A percentile compares a stretch with the other conserved stretches of the same genome.
phyloP scores from a whole-genome alignment of 2,113 vertebrate species.

The Cochlearius cochlearius region DNA sequence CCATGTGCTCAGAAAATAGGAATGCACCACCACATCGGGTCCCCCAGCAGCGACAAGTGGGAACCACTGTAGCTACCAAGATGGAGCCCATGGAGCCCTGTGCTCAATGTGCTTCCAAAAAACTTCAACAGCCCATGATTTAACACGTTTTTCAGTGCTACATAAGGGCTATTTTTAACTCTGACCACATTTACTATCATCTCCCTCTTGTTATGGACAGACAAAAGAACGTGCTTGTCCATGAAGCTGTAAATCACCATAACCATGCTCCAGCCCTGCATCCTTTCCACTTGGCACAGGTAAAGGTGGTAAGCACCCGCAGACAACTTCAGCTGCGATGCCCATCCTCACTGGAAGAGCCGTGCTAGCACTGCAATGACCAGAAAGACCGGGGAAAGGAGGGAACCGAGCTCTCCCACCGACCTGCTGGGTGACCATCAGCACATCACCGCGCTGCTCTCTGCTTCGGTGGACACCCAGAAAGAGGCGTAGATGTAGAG shows the following conservation, averaged over 20 bases:
- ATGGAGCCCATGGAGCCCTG: background rate
- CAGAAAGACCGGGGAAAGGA: background rate
- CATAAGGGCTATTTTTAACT: background rate
- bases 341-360: background rate
- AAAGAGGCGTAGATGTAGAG: background rate
- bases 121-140: fast-evolving
- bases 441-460: background rate
- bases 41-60: background rate
- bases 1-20: fast-evolving
- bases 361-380: background rate
- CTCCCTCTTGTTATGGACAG: background rate
- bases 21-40: fast-evolving
- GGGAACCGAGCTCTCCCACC: background rate
- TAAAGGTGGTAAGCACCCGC: background rate
- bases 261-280: background rate
- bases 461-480: background rate
- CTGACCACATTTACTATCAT: too few species aligned
- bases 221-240: background rate
- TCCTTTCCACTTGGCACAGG: background rate
- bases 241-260: background rate
- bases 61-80: too few species aligned
- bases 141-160: background rate
- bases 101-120: background rate
- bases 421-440: background rate
- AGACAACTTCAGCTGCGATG: background rate